Base-by-base conservation (phyloP, 2,113 vertebrate genomes). In the Zootoca vivipara region DNA sequence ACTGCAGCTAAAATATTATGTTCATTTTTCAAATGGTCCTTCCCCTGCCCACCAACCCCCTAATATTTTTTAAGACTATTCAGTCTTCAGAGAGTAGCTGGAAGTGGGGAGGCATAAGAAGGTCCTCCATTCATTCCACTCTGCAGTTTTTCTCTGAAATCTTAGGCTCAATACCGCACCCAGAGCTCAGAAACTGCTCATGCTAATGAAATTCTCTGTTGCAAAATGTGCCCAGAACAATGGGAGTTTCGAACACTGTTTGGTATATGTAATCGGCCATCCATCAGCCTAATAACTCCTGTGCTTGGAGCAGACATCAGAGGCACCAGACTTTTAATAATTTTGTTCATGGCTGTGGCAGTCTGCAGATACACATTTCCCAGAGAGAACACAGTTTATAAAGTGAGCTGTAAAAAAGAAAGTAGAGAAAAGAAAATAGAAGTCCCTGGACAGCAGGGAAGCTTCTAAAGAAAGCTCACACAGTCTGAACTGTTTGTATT, bases 261-360 rank as follows among this genome's bases (percentile, higher is more conserved):
- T 78, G 10, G 3, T 64, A 52, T 87, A 30, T 67, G 26, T 64
- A 33, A 64, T 56, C 3, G 33, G 20, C 35, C 20, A 18, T 5
- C 0, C 2, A 33, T 1, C 0, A 3, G 65, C 4, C 38, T 72
- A 2, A 79, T 15, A 0, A 0, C 18, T 46, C 9, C 2, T 0
- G 9, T 26, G 65, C 79, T 89, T 30, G 35, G 7, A 82, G 89
- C 35, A 65, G 40, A 73, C 7, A n/a, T 82, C 1, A 33, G 85
- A 88, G 85, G 69, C 74, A 80, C 83, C 3, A 2, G 0, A 9
- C 15, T 1, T 75, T 56, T 62, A 8, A 5, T 20, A 9, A 0
- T 0, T 1, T n/a, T 75, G 65, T 86, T 84, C 8, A 74, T 67
- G 10, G 16, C 85, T 82, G 38, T 40, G 52, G 22, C 10, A 20